Base-by-base conservation (phyloP, 2,797 vertebrate species). In the Cossypha polioptera region DNA sequence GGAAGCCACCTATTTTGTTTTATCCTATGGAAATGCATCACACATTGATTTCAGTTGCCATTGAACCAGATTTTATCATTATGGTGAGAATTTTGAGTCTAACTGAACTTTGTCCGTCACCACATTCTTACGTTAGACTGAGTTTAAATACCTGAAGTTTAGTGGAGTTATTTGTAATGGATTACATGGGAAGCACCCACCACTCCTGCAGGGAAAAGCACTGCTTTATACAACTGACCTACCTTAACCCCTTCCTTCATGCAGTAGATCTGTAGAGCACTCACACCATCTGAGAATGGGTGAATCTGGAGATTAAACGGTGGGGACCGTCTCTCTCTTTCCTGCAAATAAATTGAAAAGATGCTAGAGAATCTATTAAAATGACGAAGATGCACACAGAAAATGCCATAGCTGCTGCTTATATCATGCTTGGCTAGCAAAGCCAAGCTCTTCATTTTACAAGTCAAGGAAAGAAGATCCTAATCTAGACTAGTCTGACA, bases 241-340 rank as follows among this genome's bases (percentile, higher is more conserved):
- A 99, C 99, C 99, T 99, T 99, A 71, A 99, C 99, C 33, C 99
- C 99, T 97, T 99, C 99, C 96, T 99, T 99, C 98, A 99, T 99
- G 89, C 99, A 99, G 98, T 99, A 99, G 97, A 99, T 99, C 98
- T 99, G 99, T 8, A 99, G 98, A 12, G 99, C 99, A 35, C 99
- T 99, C 96, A 99, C 98, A 73, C 99, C 99, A 95, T 99, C 99
- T 19, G 99, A 98, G 97, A 99, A 99, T 5, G 99, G 99, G 94
- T 99, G 99, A 97, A 99, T 99, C 84, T 99, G 98, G 79, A 99
- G 98, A 97, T 99, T 99, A 97, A 99, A 99, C 2, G 99, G 99
- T 96, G 99, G 99, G 5, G 99, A 99, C 54, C 98, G 98, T 94
- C 99, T 98, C 96, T 99, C 99, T 91, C 99, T 98, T 95, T 99